phyloP scores from a whole-genome alignment of 2,888 invertebrate species.

The Arctia plantaginis region DNA sequence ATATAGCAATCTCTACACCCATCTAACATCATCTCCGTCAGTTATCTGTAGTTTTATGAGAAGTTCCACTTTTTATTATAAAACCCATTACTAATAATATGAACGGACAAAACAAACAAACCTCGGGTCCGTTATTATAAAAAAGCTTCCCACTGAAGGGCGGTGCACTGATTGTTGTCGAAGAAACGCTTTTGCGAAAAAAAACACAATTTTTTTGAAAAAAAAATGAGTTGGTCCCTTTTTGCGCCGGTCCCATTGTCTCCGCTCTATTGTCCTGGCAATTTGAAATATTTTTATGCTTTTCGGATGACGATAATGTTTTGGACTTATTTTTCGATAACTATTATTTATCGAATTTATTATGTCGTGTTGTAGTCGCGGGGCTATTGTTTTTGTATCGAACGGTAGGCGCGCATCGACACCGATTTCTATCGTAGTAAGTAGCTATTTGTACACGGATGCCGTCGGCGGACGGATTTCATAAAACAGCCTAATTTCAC shows the following conservation, averaged over 20 bases:
- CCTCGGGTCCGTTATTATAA: slow-evolving; percentile 79
- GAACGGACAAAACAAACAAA: slow-evolving; percentile 80
- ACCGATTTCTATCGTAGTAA: slow-evolving; percentile 66
- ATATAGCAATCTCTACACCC: slow-evolving; percentile 1
- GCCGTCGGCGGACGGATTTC: slow-evolving; percentile 51
- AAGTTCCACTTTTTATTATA: slow-evolving; percentile 55
- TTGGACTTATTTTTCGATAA: slow-evolving; percentile 83
- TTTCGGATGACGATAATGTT: slow-evolving; percentile 84
- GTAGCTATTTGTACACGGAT: slow-evolving; percentile 76
- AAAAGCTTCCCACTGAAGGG: slow-evolving; percentile 66
- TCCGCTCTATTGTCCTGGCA: slow-evolving; percentile 82
- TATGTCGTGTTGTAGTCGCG: slow-evolving; percentile 58
- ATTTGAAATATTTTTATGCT: slow-evolving; percentile 86
- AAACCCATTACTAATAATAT: slow-evolving; percentile 74
- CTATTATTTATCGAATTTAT: slow-evolving; percentile 86
- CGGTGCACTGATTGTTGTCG: slow-evolving; percentile 81
- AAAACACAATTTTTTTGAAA: slow-evolving; percentile 66
- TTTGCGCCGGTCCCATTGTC: slow-evolving; percentile 83
- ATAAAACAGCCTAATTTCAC: slow-evolving; percentile 64
- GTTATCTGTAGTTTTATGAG: slow-evolving; percentile 39
- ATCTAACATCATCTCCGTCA: slow-evolving; percentile 18
- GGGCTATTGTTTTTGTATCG: slow-evolving; percentile 61
- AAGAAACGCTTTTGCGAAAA: slow-evolving; percentile 78
- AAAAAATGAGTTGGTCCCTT: slow-evolving; percentile 75
- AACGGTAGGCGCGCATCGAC: slow-evolving; percentile 46